Evolutionary conservation across 2,797 vertebrate species (phyloP).

Genomic region (Chelon auratus): DNA sequence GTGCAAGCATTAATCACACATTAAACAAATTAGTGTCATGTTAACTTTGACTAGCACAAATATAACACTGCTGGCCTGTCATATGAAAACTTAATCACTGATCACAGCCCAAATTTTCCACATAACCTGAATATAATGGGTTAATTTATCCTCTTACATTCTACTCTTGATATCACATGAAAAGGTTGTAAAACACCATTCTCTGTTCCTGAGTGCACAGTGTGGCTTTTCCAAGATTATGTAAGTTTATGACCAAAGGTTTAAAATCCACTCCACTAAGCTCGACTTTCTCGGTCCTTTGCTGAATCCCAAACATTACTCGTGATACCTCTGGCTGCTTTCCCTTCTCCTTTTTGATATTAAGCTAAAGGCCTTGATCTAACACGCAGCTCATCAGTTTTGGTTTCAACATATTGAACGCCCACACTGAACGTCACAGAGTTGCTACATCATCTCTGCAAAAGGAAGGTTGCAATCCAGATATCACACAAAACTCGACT

Average conservation of each 20-base stretch:
- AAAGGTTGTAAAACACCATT: background rate
- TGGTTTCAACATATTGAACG: background rate
- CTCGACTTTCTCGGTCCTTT: background rate
- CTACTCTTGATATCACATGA: background rate
- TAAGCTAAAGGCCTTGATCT: background rate
- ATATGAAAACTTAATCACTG: background rate
- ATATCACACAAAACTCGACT: background rate
- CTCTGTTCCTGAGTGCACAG: background rate
- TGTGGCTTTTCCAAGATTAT: background rate
- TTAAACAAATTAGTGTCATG: background rate
- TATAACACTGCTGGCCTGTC: background rate
- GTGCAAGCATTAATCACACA: background rate
- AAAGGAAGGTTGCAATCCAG: background rate
- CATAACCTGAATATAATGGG: background rate
- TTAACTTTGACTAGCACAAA: background rate
- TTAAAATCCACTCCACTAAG: background rate
- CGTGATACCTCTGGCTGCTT: background rate
- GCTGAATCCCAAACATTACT: constrained; percentile 1
- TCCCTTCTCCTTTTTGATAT: background rate
- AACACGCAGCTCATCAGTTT: background rate
- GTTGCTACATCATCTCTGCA: background rate
- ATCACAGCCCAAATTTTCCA: background rate
- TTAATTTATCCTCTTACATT: constrained; percentile 1
- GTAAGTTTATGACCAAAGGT: background rate
- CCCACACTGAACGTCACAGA: background rate